phyloP scores from a whole-genome alignment of 2,113 vertebrate species.

The Galemys pyrenaicus region DNA sequence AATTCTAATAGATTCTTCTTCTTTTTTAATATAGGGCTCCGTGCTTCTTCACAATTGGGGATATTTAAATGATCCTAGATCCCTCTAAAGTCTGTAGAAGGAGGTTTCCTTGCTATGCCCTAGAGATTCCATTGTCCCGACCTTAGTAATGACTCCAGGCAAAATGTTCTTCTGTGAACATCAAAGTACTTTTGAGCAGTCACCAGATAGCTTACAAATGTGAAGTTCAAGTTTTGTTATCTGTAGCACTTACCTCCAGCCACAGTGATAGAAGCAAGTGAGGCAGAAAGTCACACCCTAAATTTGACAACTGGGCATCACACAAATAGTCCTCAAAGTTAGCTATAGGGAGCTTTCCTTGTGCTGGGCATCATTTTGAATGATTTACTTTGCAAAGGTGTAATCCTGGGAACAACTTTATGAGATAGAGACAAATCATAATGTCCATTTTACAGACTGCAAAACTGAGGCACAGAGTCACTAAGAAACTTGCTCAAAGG shows the following conservation, averaged over 20 bases:
- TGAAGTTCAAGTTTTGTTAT: neutral
- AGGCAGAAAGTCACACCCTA: neutral
- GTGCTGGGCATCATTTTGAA: neutral
- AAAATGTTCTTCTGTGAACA: constrained; percentile 73
- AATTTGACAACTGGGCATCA: neutral
- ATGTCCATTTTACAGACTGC: neutral
- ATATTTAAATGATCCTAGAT: constrained; percentile 83
- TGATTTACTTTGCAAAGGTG: neutral
- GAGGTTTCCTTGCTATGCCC: constrained; percentile 76
- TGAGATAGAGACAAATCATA: neutral
- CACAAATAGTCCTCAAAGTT: neutral
- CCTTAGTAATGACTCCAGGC: constrained; percentile 68
- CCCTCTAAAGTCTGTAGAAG: constrained; percentile 55
- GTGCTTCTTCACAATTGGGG: constrained; percentile 79
- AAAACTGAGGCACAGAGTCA: neutral
- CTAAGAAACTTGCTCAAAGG: neutral
- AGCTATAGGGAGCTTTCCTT: rapidly evolving
- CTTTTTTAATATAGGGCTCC: constrained; percentile 68
- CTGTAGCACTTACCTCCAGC: neutral
- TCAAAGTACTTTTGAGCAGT: constrained; percentile 72
- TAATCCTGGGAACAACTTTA: neutral
- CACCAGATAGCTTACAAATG: neutral
- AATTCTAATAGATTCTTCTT: constrained; percentile 80
- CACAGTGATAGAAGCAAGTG: neutral
- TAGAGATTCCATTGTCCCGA: constrained; percentile 72